phyloP scores from a whole-genome alignment of 92 coral and sea anemone genomes.

The Porites evermanni region DNA sequence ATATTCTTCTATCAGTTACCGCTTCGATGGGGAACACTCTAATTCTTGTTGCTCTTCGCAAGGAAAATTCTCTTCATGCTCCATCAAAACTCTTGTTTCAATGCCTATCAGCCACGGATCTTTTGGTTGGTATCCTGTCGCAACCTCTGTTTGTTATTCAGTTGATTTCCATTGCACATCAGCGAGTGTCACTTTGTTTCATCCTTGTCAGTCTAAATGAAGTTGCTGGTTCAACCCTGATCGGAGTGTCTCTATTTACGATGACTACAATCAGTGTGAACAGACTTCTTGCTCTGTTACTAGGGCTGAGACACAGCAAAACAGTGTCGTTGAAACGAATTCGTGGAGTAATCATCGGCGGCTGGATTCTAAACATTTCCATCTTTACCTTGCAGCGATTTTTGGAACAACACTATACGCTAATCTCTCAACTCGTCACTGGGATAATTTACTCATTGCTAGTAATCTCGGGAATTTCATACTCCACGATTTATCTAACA shows the following conservation, averaged over 20 bases:
- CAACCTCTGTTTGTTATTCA: slow-evolving; percentile 12
- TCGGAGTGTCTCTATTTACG: not conserved
- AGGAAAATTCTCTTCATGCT: slow-evolving; percentile 9
- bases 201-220: not conserved
- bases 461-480: not conserved
- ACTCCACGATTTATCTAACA: not conserved
- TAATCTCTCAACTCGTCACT: not conserved
- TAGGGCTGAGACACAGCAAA: not conserved
- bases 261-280: not conserved
- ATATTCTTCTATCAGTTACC: slow-evolving; percentile 13
- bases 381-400: not conserved
- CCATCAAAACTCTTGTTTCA: slow-evolving; percentile 27
- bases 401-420: not conserved
- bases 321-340: not conserved
- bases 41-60: slow-evolving; percentile 18
- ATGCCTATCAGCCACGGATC: slow-evolving; percentile 16
- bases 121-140: not conserved
- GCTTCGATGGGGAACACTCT: slow-evolving; percentile 15
- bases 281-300: not conserved
- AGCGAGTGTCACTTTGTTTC: not conserved
- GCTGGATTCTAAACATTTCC: not conserved
- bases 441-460: not conserved
- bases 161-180: not conserved
- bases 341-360: not conserved
- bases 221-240: not conserved